These are phyloP conservation scores for Erebia ligea DNA, from an alignment of 2,888 invertebrate genomes.

Conservation along the genomic window DNA sequence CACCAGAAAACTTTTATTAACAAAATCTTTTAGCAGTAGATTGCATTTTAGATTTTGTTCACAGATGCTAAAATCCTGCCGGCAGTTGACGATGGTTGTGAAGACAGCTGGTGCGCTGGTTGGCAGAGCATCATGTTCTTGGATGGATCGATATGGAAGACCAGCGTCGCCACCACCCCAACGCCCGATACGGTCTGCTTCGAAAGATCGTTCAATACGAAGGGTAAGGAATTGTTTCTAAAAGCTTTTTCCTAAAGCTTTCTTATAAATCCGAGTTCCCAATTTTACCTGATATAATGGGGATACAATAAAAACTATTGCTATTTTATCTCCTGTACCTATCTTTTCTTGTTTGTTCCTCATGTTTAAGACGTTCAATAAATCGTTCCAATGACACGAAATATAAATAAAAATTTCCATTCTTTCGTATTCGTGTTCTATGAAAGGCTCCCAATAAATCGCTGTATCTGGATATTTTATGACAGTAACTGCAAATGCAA, in stretches of 20 bases:
- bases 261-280: background rate
- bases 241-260: background rate
- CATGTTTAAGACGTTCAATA: background rate
- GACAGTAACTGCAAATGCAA: conserved; percentile 1
- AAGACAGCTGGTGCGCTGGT: conserved; percentile 91
- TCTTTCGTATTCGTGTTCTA: background rate
- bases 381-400: background rate
- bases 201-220: conserved; percentile 86
- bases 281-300: background rate
- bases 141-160: conserved; percentile 96
- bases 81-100: conserved; percentile 94
- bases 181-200: conserved; percentile 73
- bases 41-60: conserved; percentile 1
- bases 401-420: conserved; percentile 4
- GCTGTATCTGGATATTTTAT: conserved; percentile 1
- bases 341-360: background rate
- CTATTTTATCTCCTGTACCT: background rate
- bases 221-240: conserved; percentile 75
- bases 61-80: conserved; percentile 95
- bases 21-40: background rate
- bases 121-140: conserved; percentile 93
- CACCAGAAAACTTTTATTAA: no score
- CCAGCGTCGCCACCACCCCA: conserved; percentile 90
- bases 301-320: background rate
- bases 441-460: conserved; percentile 4